Percentiles rank a stretch among this genome's conserved stretches.
Evolutionary conservation across 1,140 invertebrate species (phyloP).

Genomic region (Atta colombica): DNA sequence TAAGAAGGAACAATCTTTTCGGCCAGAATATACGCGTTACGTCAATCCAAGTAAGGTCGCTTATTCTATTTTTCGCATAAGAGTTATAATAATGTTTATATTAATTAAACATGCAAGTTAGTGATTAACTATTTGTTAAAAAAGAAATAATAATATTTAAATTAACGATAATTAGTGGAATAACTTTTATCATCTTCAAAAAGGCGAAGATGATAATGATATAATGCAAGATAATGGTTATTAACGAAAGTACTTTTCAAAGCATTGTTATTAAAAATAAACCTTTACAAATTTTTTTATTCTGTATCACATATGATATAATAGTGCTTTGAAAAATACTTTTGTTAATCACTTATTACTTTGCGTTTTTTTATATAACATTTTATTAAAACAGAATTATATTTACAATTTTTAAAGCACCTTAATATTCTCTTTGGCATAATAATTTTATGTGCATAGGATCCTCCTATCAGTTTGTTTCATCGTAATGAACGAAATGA

Average conservation of each 20-base stretch:
- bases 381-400: neutral
- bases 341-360: neutral
- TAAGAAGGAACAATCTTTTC: conserved; percentile 80
- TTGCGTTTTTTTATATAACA: neutral
- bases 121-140: neutral
- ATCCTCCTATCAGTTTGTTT: conserved; percentile 82
- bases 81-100: conserved; percentile 22
- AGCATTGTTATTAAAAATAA: too few relatives aligned
- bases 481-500: conserved; percentile 69
- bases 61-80: neutral
- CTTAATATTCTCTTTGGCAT: neutral
- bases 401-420: neutral
- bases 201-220: too few relatives aligned
- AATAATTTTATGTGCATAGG: conserved; percentile 69
- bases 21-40: conserved; percentile 81
- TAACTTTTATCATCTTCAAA: neutral
- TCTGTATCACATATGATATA: neutral
- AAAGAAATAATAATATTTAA: neutral
- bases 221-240: too few relatives aligned
- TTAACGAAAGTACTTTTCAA: too few relatives aligned
- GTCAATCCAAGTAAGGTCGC: conserved; percentile 78
- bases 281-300: neutral
- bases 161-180: conserved; percentile 1
- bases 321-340: neutral
- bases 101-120: neutral